phyloP scores from a whole-genome alignment of 1,140 invertebrate genomes.

The Hyphantria cunea region DNA sequence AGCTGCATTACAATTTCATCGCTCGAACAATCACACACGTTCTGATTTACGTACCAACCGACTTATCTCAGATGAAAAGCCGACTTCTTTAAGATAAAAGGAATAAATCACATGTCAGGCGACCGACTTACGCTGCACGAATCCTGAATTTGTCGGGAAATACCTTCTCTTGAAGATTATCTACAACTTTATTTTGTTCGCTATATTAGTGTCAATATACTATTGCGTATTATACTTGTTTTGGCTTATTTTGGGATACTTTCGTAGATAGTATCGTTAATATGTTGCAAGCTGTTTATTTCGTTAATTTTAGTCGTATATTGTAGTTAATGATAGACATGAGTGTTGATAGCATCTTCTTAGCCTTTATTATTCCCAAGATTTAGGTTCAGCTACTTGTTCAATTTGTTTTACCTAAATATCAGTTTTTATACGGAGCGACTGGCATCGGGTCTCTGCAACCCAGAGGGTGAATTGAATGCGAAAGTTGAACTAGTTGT shows the following conservation, averaged over 20 bases:
- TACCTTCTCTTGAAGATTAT: conserved; percentile 39
- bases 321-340: too few relatives aligned
- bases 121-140: conserved; percentile 49
- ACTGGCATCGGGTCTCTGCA: too few relatives aligned
- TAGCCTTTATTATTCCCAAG: too few relatives aligned
- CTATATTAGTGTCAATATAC: conserved; percentile 29
- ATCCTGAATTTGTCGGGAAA: conserved; percentile 43
- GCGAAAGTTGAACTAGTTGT: too few relatives aligned
- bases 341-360: too few relatives aligned
- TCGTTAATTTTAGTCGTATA: too few relatives aligned
- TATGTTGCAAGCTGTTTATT: too few relatives aligned
- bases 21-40: conserved; percentile 42
- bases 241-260: conserved; percentile 24
- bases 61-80: conserved; percentile 54
- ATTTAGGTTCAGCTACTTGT: too few relatives aligned
- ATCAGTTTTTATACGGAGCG: too few relatives aligned
- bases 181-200: conserved; percentile 28
- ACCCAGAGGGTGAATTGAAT: too few relatives aligned
- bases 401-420: too few relatives aligned
- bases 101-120: conserved; percentile 61
- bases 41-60: conserved; percentile 52
- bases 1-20: conserved; percentile 41
- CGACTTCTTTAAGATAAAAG: conserved; percentile 49
- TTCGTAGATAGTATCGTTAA: conserved; percentile 25
- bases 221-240: conserved; percentile 15